Base-by-base conservation (phyloP, 2,888 invertebrate genomes). In the Leptopterna dolabrata region DNA sequence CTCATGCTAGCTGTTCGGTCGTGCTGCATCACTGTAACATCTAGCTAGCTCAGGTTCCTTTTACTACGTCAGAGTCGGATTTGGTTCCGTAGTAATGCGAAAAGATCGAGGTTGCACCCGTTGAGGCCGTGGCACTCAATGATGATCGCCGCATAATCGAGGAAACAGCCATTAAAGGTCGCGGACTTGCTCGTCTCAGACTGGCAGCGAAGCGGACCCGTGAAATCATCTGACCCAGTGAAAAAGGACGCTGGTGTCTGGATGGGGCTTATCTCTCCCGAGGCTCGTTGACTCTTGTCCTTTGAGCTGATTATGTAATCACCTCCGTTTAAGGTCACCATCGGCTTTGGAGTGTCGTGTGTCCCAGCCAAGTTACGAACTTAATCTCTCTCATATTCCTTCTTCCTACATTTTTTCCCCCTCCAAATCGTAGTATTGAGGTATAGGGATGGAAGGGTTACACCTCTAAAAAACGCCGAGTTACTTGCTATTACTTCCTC, bases 281-380 rank as follows among this genome's bases (percentile, higher is more conserved):
- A 24, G 63, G 24, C 63, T 63, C 63, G 63, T 63, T 63, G 63
- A 78, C 27, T 78, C 78, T 27, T 47, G 78, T 78, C 78, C 78
- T 78, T 78, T 78, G 78, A 43, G 78, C 78, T 45, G 78, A 78
- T 78, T 78, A 78, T 45, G 78, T 45, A 78, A 78, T 47, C 78
- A 43, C 63, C 24, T 45, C 78, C 78, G 78, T 78, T 45, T 43
- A 78, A 78, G 78, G 45, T 45, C 78, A 24, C n/a, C n/a, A 45
- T 47, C 78, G 43, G 76, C 45, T 78, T 78, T n/a, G 7, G 24
- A 45, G 78, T 78, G n/a, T 43, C 78, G 19, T 78, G 24, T 63
- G 63, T 63, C 63, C 63, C 27, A 19, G 63, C 63, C 24, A 63
- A 63, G 11, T 63, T 63, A 63, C 24, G 24, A 24, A 63, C 63